Evolutionary conservation across 2,113 vertebrate species (phyloP).

Genomic region (Condylura cristata): DNA sequence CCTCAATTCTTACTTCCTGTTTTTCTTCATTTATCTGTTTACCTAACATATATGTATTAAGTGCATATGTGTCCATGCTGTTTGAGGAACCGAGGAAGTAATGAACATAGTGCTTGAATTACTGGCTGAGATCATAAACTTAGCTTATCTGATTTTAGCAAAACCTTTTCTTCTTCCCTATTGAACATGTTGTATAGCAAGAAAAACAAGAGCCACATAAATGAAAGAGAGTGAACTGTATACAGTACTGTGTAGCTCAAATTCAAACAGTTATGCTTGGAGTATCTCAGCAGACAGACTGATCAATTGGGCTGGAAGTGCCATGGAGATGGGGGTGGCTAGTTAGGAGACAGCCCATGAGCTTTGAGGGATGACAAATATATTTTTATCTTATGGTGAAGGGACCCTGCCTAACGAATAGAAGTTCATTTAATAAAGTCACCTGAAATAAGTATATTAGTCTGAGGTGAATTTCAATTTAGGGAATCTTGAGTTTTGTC

Average conservation of each 20-base stretch:
- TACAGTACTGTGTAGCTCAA: background rate
- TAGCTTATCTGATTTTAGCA: background rate
- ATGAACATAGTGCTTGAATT: background rate
- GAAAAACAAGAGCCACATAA: background rate
- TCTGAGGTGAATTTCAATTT: background rate
- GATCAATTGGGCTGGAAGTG: background rate
- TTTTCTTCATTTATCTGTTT: background rate
- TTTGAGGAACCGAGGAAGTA: background rate
- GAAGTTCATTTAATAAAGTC: conserved; percentile 2
- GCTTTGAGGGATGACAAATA: background rate
- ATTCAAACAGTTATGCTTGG: background rate
- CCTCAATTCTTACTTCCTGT: background rate
- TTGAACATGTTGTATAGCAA: background rate
- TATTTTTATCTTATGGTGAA: background rate
- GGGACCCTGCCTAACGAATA: background rate
- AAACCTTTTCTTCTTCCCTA: background rate
- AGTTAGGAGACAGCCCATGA: background rate
- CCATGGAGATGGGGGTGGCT: background rate
- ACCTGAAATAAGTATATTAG: conserved; percentile 6
- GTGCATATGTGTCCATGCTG: background rate
- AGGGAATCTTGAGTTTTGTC: background rate
- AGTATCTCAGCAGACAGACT: background rate
- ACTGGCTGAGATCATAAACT: background rate
- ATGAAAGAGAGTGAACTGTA: background rate
- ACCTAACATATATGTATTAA: background rate